Evolutionary conservation across 2,888 invertebrate genomes (phyloP).

Genomic region (Torymus texanus): DNA sequence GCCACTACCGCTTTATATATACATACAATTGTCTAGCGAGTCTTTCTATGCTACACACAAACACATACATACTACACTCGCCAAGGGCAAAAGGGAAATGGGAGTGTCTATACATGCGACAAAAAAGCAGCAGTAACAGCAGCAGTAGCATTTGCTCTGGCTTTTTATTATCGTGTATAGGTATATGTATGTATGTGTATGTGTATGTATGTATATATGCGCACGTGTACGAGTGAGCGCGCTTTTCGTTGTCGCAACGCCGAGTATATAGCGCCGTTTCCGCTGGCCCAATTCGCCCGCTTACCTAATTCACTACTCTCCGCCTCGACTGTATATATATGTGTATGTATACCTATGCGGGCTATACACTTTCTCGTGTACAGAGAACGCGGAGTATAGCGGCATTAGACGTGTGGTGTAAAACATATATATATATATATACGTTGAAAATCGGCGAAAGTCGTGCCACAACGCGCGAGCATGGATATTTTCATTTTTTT

Average conservation of each 20-base stretch:
- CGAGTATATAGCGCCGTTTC: slow-evolving; percentile 57
- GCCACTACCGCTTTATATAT: neutral
- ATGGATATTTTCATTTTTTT: no score
- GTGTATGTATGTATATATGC: neutral
- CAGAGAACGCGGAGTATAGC: no score
- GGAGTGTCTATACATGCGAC: slow-evolving; percentile 36
- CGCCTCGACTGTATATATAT: no score
- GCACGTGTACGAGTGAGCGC: slow-evolving; percentile 23
- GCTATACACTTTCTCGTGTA: no score
- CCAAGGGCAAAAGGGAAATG: slow-evolving; percentile 53
- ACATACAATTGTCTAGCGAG: neutral
- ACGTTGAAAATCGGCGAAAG: no score
- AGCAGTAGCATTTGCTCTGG: neutral
- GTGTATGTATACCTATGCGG: no score
- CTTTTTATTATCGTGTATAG: neutral
- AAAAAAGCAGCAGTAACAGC: slow-evolving; percentile 5
- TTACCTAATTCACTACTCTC: slow-evolving; percentile 67
- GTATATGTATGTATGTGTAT: neutral
- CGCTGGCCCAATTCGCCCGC: slow-evolving; percentile 64
- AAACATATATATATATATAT: no score
- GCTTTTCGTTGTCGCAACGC: slow-evolving; percentile 60
- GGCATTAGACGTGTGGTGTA: no score
- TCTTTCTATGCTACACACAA: neutral
- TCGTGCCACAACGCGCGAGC: no score
- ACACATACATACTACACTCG: neutral